Evolutionary conservation across 2,888 invertebrate species (phyloP).

Genomic region (Copidosoma aretas): DNA sequence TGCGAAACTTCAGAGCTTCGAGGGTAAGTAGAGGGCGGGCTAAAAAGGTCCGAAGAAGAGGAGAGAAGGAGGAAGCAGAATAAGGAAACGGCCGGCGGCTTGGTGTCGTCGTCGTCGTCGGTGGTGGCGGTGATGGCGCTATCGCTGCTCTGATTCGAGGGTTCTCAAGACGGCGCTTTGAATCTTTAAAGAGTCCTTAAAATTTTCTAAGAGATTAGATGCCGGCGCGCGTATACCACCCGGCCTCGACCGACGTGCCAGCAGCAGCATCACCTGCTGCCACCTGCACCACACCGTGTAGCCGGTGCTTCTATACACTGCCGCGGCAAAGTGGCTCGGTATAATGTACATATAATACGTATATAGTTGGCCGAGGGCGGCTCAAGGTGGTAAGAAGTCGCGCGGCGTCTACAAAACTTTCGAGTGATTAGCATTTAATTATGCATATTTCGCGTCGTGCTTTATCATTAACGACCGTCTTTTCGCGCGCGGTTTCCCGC

Average conservation of each 20-base stretch:
- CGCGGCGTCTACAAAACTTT: conserved; percentile 9
- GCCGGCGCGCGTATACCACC: neutral
- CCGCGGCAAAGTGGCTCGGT: too few species aligned
- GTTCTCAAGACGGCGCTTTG: conserved; percentile 36
- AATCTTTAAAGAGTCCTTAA: conserved; percentile 32
- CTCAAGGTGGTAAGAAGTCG: too few species aligned
- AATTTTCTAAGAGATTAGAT: conserved; percentile 30
- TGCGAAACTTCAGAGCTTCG: too few species aligned
- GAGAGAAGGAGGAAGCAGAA: neutral
- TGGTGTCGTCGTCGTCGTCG: neutral
- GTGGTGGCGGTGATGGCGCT: neutral
- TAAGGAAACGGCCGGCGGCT: neutral
- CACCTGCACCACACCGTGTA: too few species aligned
- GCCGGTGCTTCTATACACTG: too few species aligned
- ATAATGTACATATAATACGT: too few species aligned
- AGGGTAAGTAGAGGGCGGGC: too few species aligned
- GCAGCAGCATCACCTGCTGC: neutral
- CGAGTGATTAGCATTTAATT: conserved; percentile 23
- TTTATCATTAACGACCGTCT: too few species aligned
- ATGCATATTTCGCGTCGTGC: neutral
- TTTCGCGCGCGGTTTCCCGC: too few species aligned
- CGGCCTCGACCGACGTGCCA: neutral
- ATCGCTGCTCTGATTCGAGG: conserved; percentile 31
- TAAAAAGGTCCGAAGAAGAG: neutral
- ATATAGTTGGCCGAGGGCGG: too few species aligned